Base-by-base conservation (phyloP, 2,797 vertebrate genomes). In the Orestias chungarensis region DNA sequence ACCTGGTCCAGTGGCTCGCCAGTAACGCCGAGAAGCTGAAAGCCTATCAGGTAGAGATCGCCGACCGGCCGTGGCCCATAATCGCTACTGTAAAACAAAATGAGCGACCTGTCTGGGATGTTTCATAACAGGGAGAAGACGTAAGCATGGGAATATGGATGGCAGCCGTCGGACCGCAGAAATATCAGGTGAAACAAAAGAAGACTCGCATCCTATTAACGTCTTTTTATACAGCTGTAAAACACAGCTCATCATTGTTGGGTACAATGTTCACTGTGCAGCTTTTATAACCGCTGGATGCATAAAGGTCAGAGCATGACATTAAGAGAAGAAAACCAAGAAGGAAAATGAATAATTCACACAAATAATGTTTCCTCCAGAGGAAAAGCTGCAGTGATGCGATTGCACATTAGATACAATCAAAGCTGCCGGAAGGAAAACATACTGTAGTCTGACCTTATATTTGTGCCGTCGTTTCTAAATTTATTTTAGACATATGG, bases 121-220 rank as follows among this genome's bases (percentile, higher is more conserved):
- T 84, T 33, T 73, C 46, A 12, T 86, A 78, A 25, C 79, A 99
- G 98, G 98, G 98, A 74, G 98, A 99, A 93, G 98, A 99, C 73
- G 98, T 99, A 57, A 99, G 97, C 89, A 99, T 99, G 98, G 98
- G 98, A 73, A 99, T 99, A 74, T 99, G 98, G 98, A 99, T 99
- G 98, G 96, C 98, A 71, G 98, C 98, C 44, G 95, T 99, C 33
- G 97, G 96, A 74, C 97, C 97, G 20, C 95, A 92, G 73, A 94
- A 97, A 68, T 96, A 97, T 80, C 98, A 99, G 96, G 96, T 97
- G 69, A 81, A 35, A 54, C 3, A 44, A 35, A 29, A 27, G 9
- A n/a, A 25, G 59, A 62, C 12, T 59, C 55, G n/a, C 31, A 23
- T 35, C 35, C 35, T 59, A 18, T 38, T 33, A 49, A 1, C 44